Base-by-base conservation (phyloP, 2,888 invertebrate species). In the Crocallis elinguaria region DNA sequence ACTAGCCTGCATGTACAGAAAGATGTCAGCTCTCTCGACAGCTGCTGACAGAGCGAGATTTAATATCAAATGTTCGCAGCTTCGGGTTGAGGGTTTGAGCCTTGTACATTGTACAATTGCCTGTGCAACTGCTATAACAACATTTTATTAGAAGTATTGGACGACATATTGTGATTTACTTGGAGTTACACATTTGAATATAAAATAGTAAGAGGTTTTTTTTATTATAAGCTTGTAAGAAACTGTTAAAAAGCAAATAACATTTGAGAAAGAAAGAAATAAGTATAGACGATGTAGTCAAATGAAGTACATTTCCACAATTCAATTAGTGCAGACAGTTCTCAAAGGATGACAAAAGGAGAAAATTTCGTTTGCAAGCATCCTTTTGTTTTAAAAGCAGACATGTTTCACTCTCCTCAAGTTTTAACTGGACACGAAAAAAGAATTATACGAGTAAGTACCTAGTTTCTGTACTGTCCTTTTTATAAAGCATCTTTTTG, bases 11-110 rank as follows among this genome's bases (percentile, higher is more conserved):
- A 32, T 33, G 30, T 12, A 25, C 14, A 19, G 33, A 37, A 12
- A 49, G 33, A 38, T 57, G 16, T 51, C 45, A 32, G 36, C 41
- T 49, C 38, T n/a, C 29, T 12, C 23, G 46, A 49, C 49, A 57
- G 43, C 39, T 54, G 57, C 48, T 57, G 49, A 52, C 38, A 46
- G 6, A 37, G 5, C 17, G 49, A 35, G 49, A 51, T 57, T 57
- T 55, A 51, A 55, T 60, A 60, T 51, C 44, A 46, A 45, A 51
- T 33, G 44, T 38, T 50, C 25, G 25, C 25, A 21, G 39, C 11
- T 33, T 16, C 13, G 19, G 27, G 21, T 16, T 38, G 12, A 39
- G 27, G 19, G 27, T 14, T 16, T 38, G 12, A 39, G 27, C 33
- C 32, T 23, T 21, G 35, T 27, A n/a, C n/a, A n/a, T n/a, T n/a